Evolutionary conservation across 2,888 invertebrate genomes (phyloP), one percentile per base, ranked within the genome.

Genomic region (Perdita meconis): DNA sequence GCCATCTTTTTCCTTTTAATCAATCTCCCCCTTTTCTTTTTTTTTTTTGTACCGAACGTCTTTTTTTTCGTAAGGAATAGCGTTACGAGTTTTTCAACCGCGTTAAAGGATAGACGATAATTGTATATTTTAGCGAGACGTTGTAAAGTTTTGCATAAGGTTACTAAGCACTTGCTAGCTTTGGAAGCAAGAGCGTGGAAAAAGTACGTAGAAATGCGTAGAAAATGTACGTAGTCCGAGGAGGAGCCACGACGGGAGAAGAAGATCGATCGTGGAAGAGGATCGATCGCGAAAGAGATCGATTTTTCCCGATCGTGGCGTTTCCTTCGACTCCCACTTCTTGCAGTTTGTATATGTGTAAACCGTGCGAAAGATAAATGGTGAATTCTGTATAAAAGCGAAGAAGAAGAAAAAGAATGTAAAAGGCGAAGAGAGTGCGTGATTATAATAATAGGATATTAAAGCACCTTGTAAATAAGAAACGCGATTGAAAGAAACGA

Each of bases 51-150:
- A 66, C 53, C 50, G 53, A 72, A 30, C 53, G 42, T 71, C 67
- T 75, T 56, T 56, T 51, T 71, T 40, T 64, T 47, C 44, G 53
- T 72, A 30, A 66, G 70, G 53, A 53, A 16, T 75, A 76, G 63
- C 36, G 34, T 69, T 76, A 74, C 42, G 13, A 36, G 78, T 50
- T 44, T 78, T 68, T 78, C 40, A 61, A 66, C 69, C 69, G 76
- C 79, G 72, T 57, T 56, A 53, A 59, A 70, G 64, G n/a, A 63
- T 72, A 66, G 70, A 73, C 63, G 44, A 47, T 76, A 59, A 65
- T 68, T 75, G 82, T 84, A 85, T 64, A 70, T 83, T 77, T 83
- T 84, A 85, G 72, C 71, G 65, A 71, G 63, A 73, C 51, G 61
- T 71, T 80, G 78, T 80, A 83, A 85, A 81, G 67, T 75, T 80